Base-by-base conservation (phyloP, 2,888 invertebrate species). In the Dryomyza anilis region DNA sequence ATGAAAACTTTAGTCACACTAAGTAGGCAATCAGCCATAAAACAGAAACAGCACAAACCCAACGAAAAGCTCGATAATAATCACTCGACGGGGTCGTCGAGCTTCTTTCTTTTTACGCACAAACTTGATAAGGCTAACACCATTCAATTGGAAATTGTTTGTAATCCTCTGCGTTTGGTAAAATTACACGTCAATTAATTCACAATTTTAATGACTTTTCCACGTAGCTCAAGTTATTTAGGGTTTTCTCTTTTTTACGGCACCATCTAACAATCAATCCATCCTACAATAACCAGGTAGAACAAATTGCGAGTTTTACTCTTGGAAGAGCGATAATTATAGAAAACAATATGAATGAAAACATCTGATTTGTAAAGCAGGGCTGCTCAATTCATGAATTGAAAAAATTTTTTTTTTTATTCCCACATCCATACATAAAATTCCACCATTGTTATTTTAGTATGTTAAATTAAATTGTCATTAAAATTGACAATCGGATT, bases 161-260 rank as follows among this genome's bases (percentile, higher is more conserved):
- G 8, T 52, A 14, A 52, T 25, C 50, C 23, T 8, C 27, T 50
- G 21, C 27, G 2, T 6, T 14, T 23, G 25, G 10, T 14, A 2
- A 3, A 23, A 21, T 14, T 19, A 23, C 19, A 50, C 19, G 25
- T 12, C 16, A 23, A 50, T 50, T 50, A 50, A 21, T 50, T 50
- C 48, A 50, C 48, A 50, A 21, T 50, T 50, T n/a, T 52, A 4
- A 52, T n/a, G 29, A 52, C n/a, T 52, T 53, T 36, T 55, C 55
- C 55, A 55, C 55, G 55, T 55, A 55, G 33, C 55, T 23, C 7
- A 53, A 48, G 10, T 25, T 50, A 39, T n/a, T 39, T n/a, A 39
- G n/a, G n/a, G 39, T 39, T 39, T n/a, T 50, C 25, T 27, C 33
- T 16, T 12, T 8, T 43, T 8, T 39, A 39, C 39, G 12, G 8